Percentiles rank a stretch among this genome's conserved stretches.
These are phyloP conservation scores for Microcebus jonahi DNA, from an alignment of 2,113 vertebrate genomes.

Conservation along the genomic window DNA sequence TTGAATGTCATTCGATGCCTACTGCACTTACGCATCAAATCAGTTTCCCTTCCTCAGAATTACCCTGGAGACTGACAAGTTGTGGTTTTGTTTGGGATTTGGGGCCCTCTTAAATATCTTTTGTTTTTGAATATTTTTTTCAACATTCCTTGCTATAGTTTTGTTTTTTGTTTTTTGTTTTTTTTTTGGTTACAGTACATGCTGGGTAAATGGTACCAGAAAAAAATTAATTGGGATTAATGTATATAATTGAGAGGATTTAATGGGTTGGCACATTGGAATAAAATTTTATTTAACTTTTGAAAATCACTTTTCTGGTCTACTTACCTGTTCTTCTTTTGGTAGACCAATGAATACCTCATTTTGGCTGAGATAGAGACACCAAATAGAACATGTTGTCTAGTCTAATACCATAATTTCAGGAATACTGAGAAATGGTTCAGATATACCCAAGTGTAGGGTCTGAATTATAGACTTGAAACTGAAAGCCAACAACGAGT, in stretches of 20 bases:
- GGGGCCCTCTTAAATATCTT: background rate
- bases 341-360: background rate
- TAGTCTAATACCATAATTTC: background rate
- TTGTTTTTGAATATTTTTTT: background rate
- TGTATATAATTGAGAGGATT: background rate
- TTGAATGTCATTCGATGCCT: background rate
- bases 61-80: background rate
- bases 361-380: background rate
- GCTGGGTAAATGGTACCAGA: background rate
- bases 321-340: background rate
- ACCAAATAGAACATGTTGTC: background rate
- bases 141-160: background rate
- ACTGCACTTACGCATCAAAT: background rate
- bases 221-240: background rate
- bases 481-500: rapidly evolving
- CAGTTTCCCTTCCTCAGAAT: background rate
- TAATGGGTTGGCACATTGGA: background rate
- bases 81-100: background rate
- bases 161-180: background rate
- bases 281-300: background rate
- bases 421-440: background rate
- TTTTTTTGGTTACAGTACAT: background rate
- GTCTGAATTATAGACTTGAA: background rate
- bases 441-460: background rate
- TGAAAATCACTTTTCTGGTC: background rate